These are phyloP conservation scores for Microcebus jonahi DNA, from an alignment of 2,113 vertebrate species.

Conservation along the genomic window DNA sequence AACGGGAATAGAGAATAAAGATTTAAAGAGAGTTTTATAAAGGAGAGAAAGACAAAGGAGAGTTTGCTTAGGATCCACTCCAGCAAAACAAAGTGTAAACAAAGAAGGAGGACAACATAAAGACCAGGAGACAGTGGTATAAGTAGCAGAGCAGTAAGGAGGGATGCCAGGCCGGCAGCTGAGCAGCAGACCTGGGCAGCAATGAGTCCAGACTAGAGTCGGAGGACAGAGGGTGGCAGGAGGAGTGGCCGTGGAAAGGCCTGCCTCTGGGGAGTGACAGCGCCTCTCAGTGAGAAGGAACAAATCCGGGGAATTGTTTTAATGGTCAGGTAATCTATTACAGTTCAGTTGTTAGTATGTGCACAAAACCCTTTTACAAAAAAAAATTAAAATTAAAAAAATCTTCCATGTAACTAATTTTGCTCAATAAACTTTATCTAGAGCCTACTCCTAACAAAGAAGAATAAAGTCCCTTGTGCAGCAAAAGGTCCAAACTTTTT, in stretches of 20 bases:
- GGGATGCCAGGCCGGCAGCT: neutral
- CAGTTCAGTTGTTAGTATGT: neutral
- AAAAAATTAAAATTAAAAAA: neutral
- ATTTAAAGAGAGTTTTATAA: neutral
- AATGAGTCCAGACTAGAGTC: neutral
- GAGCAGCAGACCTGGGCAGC: neutral
- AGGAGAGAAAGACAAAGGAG: neutral
- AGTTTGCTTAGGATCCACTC: slow-evolving; percentile 5
- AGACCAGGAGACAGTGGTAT: neutral
- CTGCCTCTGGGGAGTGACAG: neutral
- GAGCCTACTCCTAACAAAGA: neutral
- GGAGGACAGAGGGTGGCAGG: neutral
- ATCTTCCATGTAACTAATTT: neutral
- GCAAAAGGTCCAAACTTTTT: neutral
- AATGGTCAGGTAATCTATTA: neutral
- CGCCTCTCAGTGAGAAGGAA: neutral
- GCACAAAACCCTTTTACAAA: neutral
- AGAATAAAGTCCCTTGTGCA: neutral
- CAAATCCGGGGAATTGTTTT: neutral
- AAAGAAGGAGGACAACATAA: neutral
- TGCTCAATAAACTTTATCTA: neutral
- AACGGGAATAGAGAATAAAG: neutral
- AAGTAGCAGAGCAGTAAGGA: neutral
- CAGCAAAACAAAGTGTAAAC: neutral
- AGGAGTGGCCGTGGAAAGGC: neutral